Evolutionary conservation across 2,888 invertebrate genomes (phyloP).

Genomic region (Cephus spinipes): DNA sequence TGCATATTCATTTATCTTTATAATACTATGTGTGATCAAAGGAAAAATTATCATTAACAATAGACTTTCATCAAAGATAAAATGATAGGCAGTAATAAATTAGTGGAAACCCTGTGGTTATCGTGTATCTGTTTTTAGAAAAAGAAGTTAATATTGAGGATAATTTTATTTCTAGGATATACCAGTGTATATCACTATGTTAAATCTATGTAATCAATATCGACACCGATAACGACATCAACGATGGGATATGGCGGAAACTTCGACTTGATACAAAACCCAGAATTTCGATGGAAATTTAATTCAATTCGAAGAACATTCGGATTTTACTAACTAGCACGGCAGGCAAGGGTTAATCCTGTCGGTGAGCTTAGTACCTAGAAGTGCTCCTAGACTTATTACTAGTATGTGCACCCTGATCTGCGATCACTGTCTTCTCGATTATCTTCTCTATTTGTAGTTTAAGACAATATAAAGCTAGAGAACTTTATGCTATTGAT

Average conservation of each 20-base stretch:
- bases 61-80: background rate
- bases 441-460: background rate
- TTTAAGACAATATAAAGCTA: background rate
- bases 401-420: background rate
- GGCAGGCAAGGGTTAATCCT: background rate
- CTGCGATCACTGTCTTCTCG: background rate
- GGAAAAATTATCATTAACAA: background rate
- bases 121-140: background rate
- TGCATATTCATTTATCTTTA: background rate
- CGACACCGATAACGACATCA: background rate
- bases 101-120: background rate
- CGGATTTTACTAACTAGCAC: background rate
- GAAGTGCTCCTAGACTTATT: background rate
- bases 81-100: background rate
- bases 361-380: background rate
- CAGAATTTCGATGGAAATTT: background rate
- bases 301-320: background rate
- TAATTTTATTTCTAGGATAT: background rate
- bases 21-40: background rate
- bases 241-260: background rate
- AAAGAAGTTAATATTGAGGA: background rate
- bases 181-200: background rate
- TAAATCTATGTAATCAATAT: background rate
- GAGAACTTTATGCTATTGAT: background rate
- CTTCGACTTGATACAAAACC: background rate